Evolutionary conservation across 92 coral and sea anemone species (phyloP).

Genomic region (Heteractis magnifica): DNA sequence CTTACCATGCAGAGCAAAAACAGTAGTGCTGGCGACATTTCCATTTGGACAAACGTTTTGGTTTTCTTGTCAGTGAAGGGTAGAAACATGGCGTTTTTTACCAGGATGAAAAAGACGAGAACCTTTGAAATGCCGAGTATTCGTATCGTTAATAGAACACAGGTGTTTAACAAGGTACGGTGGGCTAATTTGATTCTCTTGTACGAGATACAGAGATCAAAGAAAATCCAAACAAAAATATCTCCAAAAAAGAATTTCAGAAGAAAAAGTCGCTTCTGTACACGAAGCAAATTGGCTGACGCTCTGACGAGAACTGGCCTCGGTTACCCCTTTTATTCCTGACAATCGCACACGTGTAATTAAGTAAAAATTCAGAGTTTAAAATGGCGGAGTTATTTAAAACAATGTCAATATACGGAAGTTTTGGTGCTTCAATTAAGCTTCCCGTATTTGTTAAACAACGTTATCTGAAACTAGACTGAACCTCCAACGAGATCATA

Average conservation of each 20-base stretch:
- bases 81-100: no score
- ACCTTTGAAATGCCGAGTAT: not conserved
- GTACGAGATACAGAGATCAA: not conserved
- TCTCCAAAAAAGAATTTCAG: not conserved
- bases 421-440: not conserved
- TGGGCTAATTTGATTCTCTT: no score
- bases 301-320: not conserved
- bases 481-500: not conserved
- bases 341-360: not conserved
- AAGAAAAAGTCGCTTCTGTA: not conserved
- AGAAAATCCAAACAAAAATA: not conserved
- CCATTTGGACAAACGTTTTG: not conserved
- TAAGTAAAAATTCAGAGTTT: no score
- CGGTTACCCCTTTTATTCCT: not conserved
- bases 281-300: not conserved
- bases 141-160: not conserved
- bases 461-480: not conserved
- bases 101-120: not conserved
- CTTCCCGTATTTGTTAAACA: not conserved
- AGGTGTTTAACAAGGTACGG: not conserved
- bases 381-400: not conserved
- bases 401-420: not conserved
- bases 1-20: not conserved
- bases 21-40: not conserved
- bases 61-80: not conserved